A percentile compares a stretch with the other conserved stretches of the same genome.
Evolutionary conservation across 1,140 invertebrate species (phyloP).

Genomic region (Nasonia giraulti): DNA sequence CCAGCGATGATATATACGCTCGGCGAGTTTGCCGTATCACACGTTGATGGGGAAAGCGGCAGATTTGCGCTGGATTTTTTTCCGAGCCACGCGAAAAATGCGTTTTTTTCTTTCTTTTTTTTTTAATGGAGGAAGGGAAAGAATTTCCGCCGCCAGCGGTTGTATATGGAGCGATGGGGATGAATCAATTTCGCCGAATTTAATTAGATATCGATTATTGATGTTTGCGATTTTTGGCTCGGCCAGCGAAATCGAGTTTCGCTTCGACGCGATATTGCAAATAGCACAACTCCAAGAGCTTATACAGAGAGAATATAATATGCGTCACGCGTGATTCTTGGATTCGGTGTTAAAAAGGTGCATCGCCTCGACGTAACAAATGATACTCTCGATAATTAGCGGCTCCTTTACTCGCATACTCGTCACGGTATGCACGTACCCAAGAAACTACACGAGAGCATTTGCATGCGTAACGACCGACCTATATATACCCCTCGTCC

Average conservation of each 20-base stretch:
- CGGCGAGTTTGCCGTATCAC: constrained; percentile 16
- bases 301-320: neutral
- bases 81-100: neutral
- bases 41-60: neutral
- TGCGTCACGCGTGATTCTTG: neutral
- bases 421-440: neutral
- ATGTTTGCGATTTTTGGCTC: neutral
- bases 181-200: constrained; percentile 18
- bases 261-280: neutral
- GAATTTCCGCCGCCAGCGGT: neutral
- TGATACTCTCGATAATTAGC: constrained; percentile 56
- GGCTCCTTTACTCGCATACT: constrained; percentile 45
- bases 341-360: neutral
- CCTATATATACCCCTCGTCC: neutral
- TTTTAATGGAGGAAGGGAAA: too few species aligned
- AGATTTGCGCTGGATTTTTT: constrained; percentile 1
- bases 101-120: neutral
- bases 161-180: neutral
- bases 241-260: neutral
- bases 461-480: neutral
- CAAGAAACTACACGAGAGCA: neutral
- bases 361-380: constrained; percentile 46
- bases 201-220: constrained; percentile 36
- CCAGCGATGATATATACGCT: neutral
- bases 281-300: neutral